Conservation (phyloP, 2,888 invertebrate species). For the Protophormia terraenovae region DNA sequence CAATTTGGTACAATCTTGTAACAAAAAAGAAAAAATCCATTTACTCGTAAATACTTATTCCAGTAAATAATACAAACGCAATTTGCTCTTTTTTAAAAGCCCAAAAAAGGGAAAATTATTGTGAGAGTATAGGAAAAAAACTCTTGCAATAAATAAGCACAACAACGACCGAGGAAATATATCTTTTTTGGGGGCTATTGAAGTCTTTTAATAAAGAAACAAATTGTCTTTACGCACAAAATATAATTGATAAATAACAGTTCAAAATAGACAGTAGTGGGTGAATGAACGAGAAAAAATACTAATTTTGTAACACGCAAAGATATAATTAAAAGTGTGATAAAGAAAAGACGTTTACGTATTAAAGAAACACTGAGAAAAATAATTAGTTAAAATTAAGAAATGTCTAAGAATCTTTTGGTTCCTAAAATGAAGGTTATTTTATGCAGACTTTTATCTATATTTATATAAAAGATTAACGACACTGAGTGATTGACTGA, state of each 20-base stretch:
- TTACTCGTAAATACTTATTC: background rate
- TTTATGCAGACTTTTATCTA: no score
- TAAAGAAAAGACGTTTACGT: background rate
- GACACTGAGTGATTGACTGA: no score
- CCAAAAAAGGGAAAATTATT: background rate
- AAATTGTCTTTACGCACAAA: constrained; percentile 21
- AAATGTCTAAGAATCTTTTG: no score
- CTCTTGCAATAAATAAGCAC: constrained; percentile 10
- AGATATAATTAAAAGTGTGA: constrained; percentile 3
- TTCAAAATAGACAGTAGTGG: background rate
- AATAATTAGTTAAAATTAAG: background rate
- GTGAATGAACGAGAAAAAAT: constrained; percentile 3
- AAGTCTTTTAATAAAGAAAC: constrained; percentile 16
- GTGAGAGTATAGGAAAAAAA: background rate
- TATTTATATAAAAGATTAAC: no score
- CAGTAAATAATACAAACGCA: background rate
- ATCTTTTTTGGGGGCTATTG: background rate
- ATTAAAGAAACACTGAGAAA: background rate
- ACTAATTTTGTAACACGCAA: constrained; percentile 40
- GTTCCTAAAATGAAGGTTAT: no score
- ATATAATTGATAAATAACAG: constrained; percentile 40
- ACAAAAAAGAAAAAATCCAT: background rate
- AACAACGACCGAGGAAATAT: constrained; percentile 9
- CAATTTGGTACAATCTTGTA: background rate
- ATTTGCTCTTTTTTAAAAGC: background rate